Conservation (phyloP, 2,888 invertebrate species). For the Melinopterus prodromus region DNA sequence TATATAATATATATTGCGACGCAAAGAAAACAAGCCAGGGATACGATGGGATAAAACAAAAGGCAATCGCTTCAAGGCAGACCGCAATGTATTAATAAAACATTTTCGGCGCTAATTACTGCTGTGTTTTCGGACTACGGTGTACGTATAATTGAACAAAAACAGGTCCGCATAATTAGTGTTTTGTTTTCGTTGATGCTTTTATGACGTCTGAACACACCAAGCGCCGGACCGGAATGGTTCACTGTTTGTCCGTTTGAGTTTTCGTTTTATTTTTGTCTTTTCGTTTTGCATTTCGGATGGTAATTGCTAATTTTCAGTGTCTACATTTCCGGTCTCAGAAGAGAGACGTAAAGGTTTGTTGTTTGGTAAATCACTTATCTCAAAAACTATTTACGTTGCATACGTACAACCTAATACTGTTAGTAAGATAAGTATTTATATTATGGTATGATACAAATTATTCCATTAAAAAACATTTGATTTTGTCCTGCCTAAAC, state of each 20-base stretch:
- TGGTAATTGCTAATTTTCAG: neutral
- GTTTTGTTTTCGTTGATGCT: slow-evolving; percentile 6
- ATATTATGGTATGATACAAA: too few species aligned
- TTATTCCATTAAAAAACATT: too few species aligned
- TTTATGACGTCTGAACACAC: neutral
- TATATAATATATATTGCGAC: neutral
- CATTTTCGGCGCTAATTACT: slow-evolving; percentile 8
- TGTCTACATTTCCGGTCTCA: too few species aligned
- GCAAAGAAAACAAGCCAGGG: neutral
- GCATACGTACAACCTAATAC: too few species aligned
- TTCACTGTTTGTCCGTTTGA: neutral
- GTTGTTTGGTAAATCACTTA: too few species aligned
- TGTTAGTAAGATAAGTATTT: too few species aligned
- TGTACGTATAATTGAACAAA: slow-evolving; percentile 13
- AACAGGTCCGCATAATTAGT: slow-evolving; percentile 16
- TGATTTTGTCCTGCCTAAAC: too few species aligned
- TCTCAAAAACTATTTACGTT: too few species aligned
- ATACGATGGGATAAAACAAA: neutral
- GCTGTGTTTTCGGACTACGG: slow-evolving; percentile 15
- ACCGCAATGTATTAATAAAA: neutral
- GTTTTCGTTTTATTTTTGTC: neutral
- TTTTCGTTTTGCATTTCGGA: neutral
- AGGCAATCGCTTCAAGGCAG: neutral
- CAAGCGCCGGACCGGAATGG: neutral
- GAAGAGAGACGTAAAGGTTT: too few species aligned